Base-by-base conservation (phyloP, 2,888 invertebrate genomes). In the Ariolimax columbianus region DNA sequence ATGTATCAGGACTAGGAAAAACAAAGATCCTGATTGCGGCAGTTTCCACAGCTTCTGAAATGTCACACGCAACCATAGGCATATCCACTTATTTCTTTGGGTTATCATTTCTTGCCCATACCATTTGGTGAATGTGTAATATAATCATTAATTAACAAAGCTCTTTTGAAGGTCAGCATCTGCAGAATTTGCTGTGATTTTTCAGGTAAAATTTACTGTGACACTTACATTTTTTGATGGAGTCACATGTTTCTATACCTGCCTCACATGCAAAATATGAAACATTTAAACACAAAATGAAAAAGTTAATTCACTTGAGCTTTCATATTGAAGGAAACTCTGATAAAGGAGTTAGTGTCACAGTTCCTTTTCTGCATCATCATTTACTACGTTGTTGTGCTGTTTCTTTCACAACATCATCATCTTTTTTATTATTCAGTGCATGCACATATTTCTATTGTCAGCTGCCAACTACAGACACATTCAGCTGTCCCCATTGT, bases 381-480 rank as follows among this genome's bases (percentile, higher is more conserved):
- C 14, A 75, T 11, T 30, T n/a, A 47, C 72, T 40, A 40, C 14
- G 4, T 70, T 36, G 36, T 40, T 72, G 7, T 36, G 36, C 19
- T 33, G 43, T 47, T 73, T 47, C 19, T 19, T 75, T 30, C 33
- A 36, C 30, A 36, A 36, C 30, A 77, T 55, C 36, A 68, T 77
- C 77, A 77, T 77, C 77, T 33, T 40, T 40, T 38, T 36, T 38
- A 79, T 68, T 33, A 4, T 78, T 78, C 59, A 36, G n/a, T 79
- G 68, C 40, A 79, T 79, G 63, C 63, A 79, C 40, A 38, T 23
- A 40, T 40, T 66, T 63, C 59, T 36, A 4, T 59, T 55, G n/a
- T 79, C 59, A 47, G 11, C n/a, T 77, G 36, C n/a, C 43, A 73
- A 75, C 72, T 9, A n/a, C 72, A 75, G 30, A 75, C 73, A 75